These are phyloP conservation scores for Hydriomena furcata DNA, from an alignment of 2,888 invertebrate species.

Conservation along the genomic window DNA sequence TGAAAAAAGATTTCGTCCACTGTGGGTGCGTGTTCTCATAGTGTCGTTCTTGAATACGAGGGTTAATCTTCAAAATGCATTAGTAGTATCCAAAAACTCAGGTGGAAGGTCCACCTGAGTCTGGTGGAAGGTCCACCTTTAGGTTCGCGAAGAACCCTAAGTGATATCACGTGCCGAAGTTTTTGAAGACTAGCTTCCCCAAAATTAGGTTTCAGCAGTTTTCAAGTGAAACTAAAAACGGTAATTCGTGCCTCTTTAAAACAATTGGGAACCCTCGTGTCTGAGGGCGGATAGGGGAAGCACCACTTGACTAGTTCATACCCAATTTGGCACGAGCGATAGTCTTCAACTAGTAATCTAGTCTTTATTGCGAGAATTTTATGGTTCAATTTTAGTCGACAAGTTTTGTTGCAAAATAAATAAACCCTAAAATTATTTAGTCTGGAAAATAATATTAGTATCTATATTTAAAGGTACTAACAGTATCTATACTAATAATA, in stretches of 20 bases:
- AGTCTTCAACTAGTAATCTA: not conserved
- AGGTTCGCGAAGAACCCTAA: too few relatives aligned
- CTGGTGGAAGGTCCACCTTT: too few relatives aligned
- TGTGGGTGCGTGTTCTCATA: too few relatives aligned
- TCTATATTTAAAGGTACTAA: too few relatives aligned
- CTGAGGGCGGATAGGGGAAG: constrained; percentile 59
- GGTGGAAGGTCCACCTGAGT: too few relatives aligned
- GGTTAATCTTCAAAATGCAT: too few relatives aligned
- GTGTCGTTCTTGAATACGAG: too few relatives aligned
- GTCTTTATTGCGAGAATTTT: constrained; percentile 1
- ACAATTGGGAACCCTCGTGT: constrained; percentile 26
- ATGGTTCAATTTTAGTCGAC: constrained; percentile 1
- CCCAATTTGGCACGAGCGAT: constrained; percentile 42
- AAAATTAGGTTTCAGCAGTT: constrained; percentile 7
- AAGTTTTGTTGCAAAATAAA: not conserved
- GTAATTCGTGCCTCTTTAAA: constrained; percentile 10
- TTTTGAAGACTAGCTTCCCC: not conserved
- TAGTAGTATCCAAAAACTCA: too few relatives aligned
- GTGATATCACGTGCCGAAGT: not conserved
- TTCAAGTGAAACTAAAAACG: constrained; percentile 1
- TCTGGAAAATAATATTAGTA: too few relatives aligned
- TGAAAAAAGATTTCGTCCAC: too few relatives aligned
- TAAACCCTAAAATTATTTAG: too few relatives aligned
- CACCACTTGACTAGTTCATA: constrained; percentile 48
- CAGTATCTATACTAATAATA: too few relatives aligned